Conservation (phyloP, 2,797 vertebrate genomes). For the Toxotes lorentzi region DNA sequence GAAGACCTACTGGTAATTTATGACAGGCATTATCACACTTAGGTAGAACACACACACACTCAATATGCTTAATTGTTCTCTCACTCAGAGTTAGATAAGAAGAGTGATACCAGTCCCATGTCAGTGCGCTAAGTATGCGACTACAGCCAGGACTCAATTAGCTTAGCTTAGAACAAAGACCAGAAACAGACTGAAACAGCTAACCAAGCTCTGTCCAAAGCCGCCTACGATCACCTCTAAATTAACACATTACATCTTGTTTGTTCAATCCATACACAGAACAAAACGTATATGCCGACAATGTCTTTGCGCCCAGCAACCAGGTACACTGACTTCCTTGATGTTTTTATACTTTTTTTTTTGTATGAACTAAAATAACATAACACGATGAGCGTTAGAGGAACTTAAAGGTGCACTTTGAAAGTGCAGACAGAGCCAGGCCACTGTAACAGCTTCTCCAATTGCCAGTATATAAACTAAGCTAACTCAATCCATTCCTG, state of each 20-base stretch:
- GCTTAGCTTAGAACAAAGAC: too few relatives aligned
- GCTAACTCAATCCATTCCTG: background rate
- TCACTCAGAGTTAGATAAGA: too few relatives aligned
- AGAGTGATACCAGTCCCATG: too few relatives aligned
- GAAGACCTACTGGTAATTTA: conserved; percentile 59
- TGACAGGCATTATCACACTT: conserved; percentile 48
- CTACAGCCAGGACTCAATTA: too few relatives aligned
- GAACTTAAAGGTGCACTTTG: too few relatives aligned
- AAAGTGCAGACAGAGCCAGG: background rate
- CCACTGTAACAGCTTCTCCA: background rate
- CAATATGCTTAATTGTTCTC: too few relatives aligned
- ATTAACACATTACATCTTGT: background rate
- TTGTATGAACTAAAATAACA: background rate
- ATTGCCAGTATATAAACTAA: background rate
- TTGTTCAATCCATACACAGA: background rate
- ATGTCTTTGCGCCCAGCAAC: too few relatives aligned
- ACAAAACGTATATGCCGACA: background rate
- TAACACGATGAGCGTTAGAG: background rate
- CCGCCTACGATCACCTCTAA: background rate
- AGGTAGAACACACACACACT: conserved; percentile 29
- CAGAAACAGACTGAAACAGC: too few relatives aligned
- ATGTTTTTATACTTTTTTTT: too few relatives aligned
- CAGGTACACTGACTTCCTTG: too few relatives aligned
- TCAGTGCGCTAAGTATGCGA: too few relatives aligned
- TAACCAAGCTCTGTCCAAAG: background rate